phyloP scores from a whole-genome alignment of 2,113 vertebrate genomes.

The Echinops telfairi region DNA sequence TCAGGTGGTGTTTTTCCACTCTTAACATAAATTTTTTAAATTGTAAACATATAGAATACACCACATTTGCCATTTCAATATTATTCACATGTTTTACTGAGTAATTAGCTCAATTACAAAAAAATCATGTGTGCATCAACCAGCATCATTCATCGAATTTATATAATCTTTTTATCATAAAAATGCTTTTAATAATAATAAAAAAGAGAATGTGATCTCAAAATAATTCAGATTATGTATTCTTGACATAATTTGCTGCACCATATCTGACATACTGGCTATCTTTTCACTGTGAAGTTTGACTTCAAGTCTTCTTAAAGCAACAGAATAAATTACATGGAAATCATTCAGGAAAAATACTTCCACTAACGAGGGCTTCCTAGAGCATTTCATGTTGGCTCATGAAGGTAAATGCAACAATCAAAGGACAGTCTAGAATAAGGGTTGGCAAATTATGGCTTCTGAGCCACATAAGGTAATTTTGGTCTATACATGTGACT shows the following conservation, averaged over 20 bases:
- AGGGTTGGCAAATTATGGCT: no score
- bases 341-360: background rate
- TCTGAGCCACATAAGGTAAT: no score
- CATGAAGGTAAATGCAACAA: background rate
- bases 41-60: background rate
- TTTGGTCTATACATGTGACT: no score
- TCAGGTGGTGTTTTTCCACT: background rate
- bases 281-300: background rate
- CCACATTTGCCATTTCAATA: background rate
- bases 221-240: constrained; percentile 41
- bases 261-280: constrained; percentile 16
- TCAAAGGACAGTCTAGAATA: background rate
- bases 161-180: background rate
- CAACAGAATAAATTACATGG: background rate
- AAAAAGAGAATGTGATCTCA: background rate
- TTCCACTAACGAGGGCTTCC: background rate
- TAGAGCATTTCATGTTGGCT: background rate
- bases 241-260: background rate
- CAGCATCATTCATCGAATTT: background rate
- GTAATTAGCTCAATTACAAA: background rate
- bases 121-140: background rate
- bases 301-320: constrained; percentile 46
- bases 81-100: background rate
- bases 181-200: constrained; percentile 41
- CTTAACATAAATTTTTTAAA: background rate